Conservation (phyloP, 53 echinoderm and acorn worm species). For the Antedon mediterranea region DNA sequence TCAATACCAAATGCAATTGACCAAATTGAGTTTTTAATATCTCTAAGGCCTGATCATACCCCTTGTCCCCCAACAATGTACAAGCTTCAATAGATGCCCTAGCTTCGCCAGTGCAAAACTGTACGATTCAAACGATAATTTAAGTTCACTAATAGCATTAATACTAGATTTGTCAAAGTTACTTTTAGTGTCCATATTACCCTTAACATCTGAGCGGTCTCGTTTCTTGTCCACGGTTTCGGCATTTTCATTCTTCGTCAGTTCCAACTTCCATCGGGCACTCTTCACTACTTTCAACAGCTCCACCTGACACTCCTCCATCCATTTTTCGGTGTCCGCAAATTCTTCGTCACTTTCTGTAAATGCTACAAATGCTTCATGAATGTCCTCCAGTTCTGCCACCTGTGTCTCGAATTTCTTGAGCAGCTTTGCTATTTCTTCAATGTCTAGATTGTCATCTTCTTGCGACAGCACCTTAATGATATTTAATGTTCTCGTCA, state of each 20-base stretch:
- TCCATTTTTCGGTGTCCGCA: conserved; percentile 5
- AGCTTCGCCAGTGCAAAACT: conserved; percentile 14
- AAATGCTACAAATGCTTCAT: no score
- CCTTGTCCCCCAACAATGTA: conserved; percentile 16
- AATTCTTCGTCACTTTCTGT: conserved; percentile 6
- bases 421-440: no score
- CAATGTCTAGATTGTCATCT: no score
- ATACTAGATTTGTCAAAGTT: conserved; percentile 4
- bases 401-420: no score
- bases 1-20: conserved; percentile 19
- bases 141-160: no score
- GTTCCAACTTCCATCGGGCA: neutral
- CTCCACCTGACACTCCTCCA: conserved; percentile 11
- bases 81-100: conserved; percentile 14
- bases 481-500: no score
- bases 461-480: no score
- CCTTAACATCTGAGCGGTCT: conserved; percentile 13
- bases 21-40: conserved; percentile 21
- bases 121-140: neutral
- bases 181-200: conserved; percentile 10
- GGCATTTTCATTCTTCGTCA: neutral
- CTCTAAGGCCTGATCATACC: conserved; percentile 11
- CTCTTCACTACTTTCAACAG: neutral
- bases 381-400: no score
- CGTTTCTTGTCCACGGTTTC: neutral